Base-by-base conservation (phyloP, 2,113 vertebrate genomes). In the Pycnonotus jocosus region DNA sequence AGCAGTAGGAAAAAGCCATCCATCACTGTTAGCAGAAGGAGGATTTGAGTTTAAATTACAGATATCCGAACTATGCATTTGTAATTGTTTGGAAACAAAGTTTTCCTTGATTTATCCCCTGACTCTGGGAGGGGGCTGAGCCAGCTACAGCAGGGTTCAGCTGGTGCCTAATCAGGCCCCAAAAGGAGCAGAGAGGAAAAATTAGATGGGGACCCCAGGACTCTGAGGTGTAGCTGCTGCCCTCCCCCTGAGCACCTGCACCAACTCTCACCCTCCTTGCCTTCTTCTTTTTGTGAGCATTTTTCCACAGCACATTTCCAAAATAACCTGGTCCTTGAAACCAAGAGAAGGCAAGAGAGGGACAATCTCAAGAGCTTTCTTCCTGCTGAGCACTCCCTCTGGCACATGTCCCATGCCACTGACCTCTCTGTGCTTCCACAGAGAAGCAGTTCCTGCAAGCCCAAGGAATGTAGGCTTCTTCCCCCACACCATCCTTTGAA, bases 1-100 rank as follows among this genome's bases (percentile, higher is more conserved):
- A 95, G 86, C 87, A 33, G 80, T 31, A 74, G 89, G 86, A 79
- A 92, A 92, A 89, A 87, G 57, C 24, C 89, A 95, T 97, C 91
- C 81, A 89, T 95, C 94, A 95, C 50, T 35, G 48, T 64, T 85
- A 87, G 68, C 31, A 89, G 81, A 40, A 93, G 78, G 51, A 84
- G 84, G 70, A 85, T 87, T 74, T 4, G 28, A 61, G 93, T 89
- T 95, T 91, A 84, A 91, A 91, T 91, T 95, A 94, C 87, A 85
- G 84, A 72, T 73, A 69, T 81, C 79, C n/a, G 2, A 88, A 83
- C 76, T 58, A 54, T 50, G 65, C 57, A 65, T 87, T 89, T 69
- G 42, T 53, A 79, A 54, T 65, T 92, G 73, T 95, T 95, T 94
- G 84, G 87, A 89, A 93, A 95, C 89, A 80, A 80, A 85, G 84